Evolutionary conservation across 1,140 invertebrate genomes (phyloP).

Genomic region (Catajapyx aquilonaris): DNA sequence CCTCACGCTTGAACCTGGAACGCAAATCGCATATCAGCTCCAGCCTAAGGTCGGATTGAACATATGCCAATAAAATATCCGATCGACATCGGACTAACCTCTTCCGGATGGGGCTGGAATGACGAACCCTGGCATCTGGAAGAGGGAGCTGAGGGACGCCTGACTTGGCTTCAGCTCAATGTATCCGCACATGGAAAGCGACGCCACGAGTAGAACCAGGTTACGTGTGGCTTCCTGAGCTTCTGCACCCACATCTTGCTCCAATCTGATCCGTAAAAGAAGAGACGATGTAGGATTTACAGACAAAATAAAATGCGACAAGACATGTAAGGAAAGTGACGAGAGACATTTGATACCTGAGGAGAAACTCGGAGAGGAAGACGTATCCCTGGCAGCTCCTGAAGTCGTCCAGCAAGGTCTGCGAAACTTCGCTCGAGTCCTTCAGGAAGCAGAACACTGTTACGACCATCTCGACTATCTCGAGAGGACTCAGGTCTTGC

Average conservation of each 20-base stretch:
- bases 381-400: constrained; percentile 80
- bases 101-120: constrained; percentile 72
- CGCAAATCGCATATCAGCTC: constrained; percentile 3
- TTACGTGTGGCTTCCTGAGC: constrained; percentile 77
- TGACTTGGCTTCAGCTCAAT: constrained; percentile 65
- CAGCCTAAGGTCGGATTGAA: constrained; percentile 2
- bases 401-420: constrained; percentile 88
- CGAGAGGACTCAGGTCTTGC: constrained; percentile 75
- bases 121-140: constrained; percentile 80
- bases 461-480: constrained; percentile 96
- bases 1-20: constrained; percentile 45
- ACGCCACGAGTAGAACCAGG: constrained; percentile 77
- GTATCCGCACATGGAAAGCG: constrained; percentile 81
- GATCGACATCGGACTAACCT: constrained; percentile 29
- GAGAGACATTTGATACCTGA: constrained; percentile 43
- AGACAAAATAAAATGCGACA: neutral
- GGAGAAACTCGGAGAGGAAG: constrained; percentile 81
- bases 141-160: constrained; percentile 67
- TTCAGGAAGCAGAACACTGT: constrained; percentile 95
- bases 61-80: constrained; percentile 1
- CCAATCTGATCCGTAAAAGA: constrained; percentile 32
- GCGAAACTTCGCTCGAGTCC: constrained; percentile 93
- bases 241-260: constrained; percentile 52
- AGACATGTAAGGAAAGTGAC: constrained; percentile 16
- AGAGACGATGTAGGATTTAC: constrained; percentile 6